Percentiles rank a stretch among this genome's conserved stretches.
Evolutionary conservation across 2,888 invertebrate species (phyloP).

Genomic region (Xestobium rufovillosum): DNA sequence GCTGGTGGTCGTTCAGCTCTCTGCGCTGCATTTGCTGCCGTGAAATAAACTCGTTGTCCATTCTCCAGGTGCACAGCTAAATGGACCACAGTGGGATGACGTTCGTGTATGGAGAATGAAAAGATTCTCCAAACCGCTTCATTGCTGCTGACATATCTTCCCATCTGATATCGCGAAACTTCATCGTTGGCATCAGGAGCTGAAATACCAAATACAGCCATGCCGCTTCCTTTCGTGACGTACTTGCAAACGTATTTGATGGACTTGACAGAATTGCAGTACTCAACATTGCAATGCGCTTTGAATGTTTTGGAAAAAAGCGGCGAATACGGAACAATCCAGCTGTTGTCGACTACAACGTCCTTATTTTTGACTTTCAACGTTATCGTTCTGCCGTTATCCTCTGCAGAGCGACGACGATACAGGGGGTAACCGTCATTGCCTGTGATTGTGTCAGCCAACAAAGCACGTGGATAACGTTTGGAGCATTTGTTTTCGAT

Average conservation of each 20-base stretch:
- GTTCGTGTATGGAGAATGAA: constrained; percentile 24
- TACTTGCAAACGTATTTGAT: too few relatives aligned
- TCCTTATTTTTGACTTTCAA: constrained; percentile 26
- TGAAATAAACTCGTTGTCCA: too few relatives aligned
- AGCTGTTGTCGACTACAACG: too few relatives aligned
- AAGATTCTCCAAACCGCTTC: constrained; percentile 25
- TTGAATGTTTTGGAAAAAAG: too few relatives aligned
- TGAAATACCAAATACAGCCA: constrained; percentile 20
- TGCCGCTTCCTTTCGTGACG: too few relatives aligned
- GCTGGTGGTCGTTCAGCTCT: constrained; percentile 24
- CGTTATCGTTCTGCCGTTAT: too few relatives aligned
- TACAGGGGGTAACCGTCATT: too few relatives aligned
- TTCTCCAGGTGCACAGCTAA: constrained; percentile 21
- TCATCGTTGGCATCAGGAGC: constrained; percentile 25
- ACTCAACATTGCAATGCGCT: too few relatives aligned
- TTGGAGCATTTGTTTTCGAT: constrained; percentile 34
- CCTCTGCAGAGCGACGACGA: too few relatives aligned
- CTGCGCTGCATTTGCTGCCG: constrained; percentile 8
- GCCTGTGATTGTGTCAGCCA: constrained; percentile 29
- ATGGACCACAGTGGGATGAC: constrained; percentile 30
- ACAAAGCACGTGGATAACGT: constrained; percentile 23
- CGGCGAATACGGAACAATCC: too few relatives aligned
- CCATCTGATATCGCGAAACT: constrained; percentile 25
- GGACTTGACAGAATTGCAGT: too few relatives aligned
- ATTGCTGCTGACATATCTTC: constrained; percentile 26